These are phyloP conservation scores for Protonemura montana DNA, from an alignment of 2,888 invertebrate genomes.

Conservation along the genomic window DNA sequence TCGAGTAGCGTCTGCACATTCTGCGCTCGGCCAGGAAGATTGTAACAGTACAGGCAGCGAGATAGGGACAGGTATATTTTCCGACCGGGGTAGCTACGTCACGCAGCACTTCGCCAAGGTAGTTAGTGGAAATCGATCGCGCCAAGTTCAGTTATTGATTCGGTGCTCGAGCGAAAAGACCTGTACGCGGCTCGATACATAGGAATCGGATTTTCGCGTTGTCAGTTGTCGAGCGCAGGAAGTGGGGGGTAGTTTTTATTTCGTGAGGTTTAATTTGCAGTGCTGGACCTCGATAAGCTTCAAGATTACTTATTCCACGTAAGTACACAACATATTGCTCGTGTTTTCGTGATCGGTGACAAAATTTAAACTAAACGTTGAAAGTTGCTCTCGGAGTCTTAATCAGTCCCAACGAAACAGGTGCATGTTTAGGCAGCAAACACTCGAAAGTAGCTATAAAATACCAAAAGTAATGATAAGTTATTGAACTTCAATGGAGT, in stretches of 20 bases:
- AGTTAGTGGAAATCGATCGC: background rate
- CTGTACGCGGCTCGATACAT: too few species aligned
- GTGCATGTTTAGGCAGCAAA: too few species aligned
- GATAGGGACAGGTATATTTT: background rate
- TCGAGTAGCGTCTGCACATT: background rate
- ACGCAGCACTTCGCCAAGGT: background rate
- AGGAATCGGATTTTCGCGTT: too few species aligned
- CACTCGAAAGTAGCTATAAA: too few species aligned
- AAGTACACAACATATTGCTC: background rate
- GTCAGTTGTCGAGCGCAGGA: background rate
- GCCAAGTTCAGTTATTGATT: background rate
- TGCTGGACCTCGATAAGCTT: constrained; percentile 32
- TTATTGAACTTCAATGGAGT: background rate
- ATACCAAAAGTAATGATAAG: too few species aligned
- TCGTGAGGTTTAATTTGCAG: background rate
- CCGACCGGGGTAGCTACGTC: background rate
- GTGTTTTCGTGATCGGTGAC: background rate
- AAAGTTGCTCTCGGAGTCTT: too few species aligned
- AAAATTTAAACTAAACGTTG: background rate
- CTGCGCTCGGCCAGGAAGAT: background rate
- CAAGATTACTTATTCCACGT: constrained; percentile 38
- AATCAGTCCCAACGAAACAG: too few species aligned
- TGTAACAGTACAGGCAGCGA: background rate
- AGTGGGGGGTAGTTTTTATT: background rate
- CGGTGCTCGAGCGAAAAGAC: background rate